Conservation (phyloP, 2,888 invertebrate genomes). For the Hydrotaea diabolus region DNA sequence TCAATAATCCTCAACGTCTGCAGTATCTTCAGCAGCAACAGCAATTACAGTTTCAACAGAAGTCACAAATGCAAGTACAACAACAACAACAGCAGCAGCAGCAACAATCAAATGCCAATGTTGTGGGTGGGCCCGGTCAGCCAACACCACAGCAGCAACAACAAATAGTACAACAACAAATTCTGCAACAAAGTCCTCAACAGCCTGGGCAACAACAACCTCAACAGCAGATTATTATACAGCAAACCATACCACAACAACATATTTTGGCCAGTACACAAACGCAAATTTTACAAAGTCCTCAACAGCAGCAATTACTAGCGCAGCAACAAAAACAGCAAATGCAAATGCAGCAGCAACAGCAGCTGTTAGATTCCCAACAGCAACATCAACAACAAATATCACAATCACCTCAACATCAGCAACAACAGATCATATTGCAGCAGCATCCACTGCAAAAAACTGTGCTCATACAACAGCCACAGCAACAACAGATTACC, state of each 20-base stretch:
- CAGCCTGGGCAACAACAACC: constrained; percentile 81
- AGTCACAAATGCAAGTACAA: constrained; percentile 74
- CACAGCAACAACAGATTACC: constrained; percentile 74
- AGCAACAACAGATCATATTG: constrained; percentile 70
- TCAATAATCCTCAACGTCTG: constrained; percentile 78
- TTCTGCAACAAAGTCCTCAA: constrained; percentile 77
- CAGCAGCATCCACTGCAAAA: constrained; percentile 71
- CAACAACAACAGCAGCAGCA: constrained; percentile 69
- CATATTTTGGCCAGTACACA: constrained; percentile 49
- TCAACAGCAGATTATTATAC: constrained; percentile 73
- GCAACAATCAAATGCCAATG: constrained; percentile 69
- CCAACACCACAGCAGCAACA: constrained; percentile 75
- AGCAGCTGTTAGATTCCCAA: constrained; percentile 62
- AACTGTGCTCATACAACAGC: constrained; percentile 78
- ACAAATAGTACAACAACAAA: constrained; percentile 81
- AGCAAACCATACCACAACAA: constrained; percentile 65
- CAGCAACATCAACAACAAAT: constrained; percentile 71
- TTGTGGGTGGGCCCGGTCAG: constrained; percentile 67
- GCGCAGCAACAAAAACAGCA: constrained; percentile 83
- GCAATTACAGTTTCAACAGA: constrained; percentile 75
- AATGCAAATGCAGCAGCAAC: constrained; percentile 70
- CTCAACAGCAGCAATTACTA: constrained; percentile 71
- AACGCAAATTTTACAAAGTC: constrained; percentile 44
- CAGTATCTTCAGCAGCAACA: constrained; percentile 76
- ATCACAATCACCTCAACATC: constrained; percentile 81